Evolutionary conservation across 1,140 invertebrate genomes (phyloP), one percentile per base, ranked within the genome.

Genomic region (Teleogryllus occipitalis): DNA sequence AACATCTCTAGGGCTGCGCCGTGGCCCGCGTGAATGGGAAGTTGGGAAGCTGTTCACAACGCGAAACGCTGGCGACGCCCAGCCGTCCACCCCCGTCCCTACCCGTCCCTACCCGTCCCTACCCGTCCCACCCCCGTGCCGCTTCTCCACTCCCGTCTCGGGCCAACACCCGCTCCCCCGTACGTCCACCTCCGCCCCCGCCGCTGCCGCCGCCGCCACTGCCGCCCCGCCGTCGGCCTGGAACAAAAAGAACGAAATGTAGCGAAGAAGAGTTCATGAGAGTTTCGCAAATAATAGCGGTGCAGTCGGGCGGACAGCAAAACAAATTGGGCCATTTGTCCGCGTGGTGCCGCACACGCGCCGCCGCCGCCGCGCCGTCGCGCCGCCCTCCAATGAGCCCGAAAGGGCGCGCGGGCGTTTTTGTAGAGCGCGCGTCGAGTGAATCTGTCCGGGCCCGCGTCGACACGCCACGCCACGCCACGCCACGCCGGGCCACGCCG

Each of bases 221-320:
- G 27, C 27, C 27, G 10, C 54, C 54, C 10, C 49, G 49, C 54
- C 54, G 54, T 7, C 54, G 54, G 10, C 54, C 18, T 65, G 54
- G 54, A 65, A 65, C 54, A 65, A 65, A 65, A 65, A 65, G 7
- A 65, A 65, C 54, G 54, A 65, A 65, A 65, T 65, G 54, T 65
- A 65, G 54, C 54, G 54, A 65, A 65, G 54, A 65, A 65, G 54
- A 65, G 54, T 65, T 65, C 54, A 65, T 65, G 54, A 65, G 54
- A 65, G 54, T 65, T 65, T 65, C 54, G 54, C 54, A 65, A 65
- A 65, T 65, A 65, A 65, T 65, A 65, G 54, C 54, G 54, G 54
- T 18, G 54, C 54, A 65, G 54, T 18, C 54, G 54, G 54, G 54
- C 54, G 54, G 54, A 65, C 54, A 65, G 54, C 54, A 65, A 65